Conservation (phyloP, 2,113 vertebrate genomes). For the Ciconia boyciana region DNA sequence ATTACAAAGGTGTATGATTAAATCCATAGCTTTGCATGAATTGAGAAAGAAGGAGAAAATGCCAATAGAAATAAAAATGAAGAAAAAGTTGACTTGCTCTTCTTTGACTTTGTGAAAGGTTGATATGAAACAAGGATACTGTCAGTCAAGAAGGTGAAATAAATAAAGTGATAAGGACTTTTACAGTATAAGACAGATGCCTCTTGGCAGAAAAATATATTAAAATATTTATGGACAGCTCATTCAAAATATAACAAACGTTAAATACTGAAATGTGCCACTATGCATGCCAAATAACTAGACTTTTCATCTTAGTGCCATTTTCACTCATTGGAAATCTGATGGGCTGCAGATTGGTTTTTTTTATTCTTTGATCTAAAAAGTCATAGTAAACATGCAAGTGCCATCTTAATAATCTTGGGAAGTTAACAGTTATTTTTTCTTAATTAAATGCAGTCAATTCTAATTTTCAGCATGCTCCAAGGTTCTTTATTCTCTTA, state of each 20-base stretch:
- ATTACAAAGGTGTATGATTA: background rate
- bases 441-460: background rate
- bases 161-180: constrained; percentile 20
- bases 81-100: background rate
- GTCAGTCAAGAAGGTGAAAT: constrained; percentile 13
- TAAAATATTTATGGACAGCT: constrained; percentile 27
- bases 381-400: background rate
- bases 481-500: background rate
- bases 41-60: background rate
- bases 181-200: constrained; percentile 9
- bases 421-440: background rate
- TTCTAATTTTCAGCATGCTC: background rate
- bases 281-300: background rate
- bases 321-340: background rate
- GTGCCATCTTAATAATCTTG: background rate
- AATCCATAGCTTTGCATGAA: background rate
- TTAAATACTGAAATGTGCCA: constrained; percentile 35
- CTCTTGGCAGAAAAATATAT: constrained; percentile 13
- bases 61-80: background rate
- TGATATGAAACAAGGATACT: background rate
- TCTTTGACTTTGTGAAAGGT: background rate
- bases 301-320: background rate
- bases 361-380: background rate
- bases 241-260: constrained; percentile 22
- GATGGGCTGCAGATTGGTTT: background rate